Conservation (phyloP, 2,797 vertebrate species). For the Anguilla anguilla region DNA sequence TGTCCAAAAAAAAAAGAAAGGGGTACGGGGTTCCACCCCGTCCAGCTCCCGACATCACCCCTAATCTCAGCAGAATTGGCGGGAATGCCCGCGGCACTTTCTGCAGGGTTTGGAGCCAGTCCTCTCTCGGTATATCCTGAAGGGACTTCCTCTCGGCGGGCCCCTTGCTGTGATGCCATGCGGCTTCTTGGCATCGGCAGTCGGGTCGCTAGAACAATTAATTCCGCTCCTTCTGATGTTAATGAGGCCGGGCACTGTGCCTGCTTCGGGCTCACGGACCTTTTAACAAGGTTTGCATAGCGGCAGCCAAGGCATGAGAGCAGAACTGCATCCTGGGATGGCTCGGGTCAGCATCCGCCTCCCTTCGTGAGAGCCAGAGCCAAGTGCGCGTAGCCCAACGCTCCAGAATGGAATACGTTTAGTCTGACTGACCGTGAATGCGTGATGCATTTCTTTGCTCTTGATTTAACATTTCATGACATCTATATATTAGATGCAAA, state of each 20-base stretch:
- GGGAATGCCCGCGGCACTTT: no score
- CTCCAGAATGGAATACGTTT: not conserved
- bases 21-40: not conserved
- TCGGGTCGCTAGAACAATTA: not conserved
- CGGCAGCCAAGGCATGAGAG: not conserved
- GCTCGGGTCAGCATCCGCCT: not conserved
- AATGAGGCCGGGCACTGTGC: conserved; percentile 3
- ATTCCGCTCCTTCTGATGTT: not conserved
- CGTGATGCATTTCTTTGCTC: not conserved
- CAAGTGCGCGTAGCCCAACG: not conserved
- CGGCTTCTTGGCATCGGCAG: not conserved
- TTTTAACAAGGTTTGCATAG: not conserved
- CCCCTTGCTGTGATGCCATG: not conserved
- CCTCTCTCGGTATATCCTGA: not conserved
- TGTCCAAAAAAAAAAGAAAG: not conserved
- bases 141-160: not conserved
- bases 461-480: not conserved
- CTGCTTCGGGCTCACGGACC: not conserved
- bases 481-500: not conserved
- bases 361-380: not conserved
- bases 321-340: not conserved
- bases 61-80: not conserved
- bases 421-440: not conserved
- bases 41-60: not conserved
- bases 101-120: not conserved